phyloP scores from a whole-genome alignment of 2,888 invertebrate genomes.

The Heliconius hortense region DNA sequence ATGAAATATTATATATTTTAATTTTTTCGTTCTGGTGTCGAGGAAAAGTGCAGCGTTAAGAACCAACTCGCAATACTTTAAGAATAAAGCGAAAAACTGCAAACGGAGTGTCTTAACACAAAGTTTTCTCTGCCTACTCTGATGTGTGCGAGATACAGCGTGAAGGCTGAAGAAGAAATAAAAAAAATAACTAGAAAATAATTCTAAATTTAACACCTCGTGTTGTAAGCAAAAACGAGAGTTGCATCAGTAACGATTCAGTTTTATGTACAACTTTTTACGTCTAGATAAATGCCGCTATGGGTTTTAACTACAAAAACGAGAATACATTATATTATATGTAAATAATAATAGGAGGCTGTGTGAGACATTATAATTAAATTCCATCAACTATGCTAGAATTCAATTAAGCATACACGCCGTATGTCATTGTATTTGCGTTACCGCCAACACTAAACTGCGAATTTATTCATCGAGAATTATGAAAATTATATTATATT shows the following conservation, averaged over 20 bases:
- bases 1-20: no score
- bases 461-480: slow-evolving; percentile 20
- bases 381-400: slow-evolving; percentile 36
- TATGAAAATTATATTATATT: neutral
- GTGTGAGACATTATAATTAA: slow-evolving; percentile 38
- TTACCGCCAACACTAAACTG: slow-evolving; percentile 23
- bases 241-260: neutral
- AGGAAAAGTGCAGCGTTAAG: no score
- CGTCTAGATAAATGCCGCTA: neutral
- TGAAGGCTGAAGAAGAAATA: no score
- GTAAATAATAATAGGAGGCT: slow-evolving; percentile 30
- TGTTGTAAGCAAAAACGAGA: no score
- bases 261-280: neutral
- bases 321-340: neutral
- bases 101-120: no score
- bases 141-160: no score
- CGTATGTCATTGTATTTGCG: slow-evolving; percentile 35
- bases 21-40: no score
- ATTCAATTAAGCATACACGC: slow-evolving; percentile 36
- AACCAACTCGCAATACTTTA: no score
- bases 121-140: no score
- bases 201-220: neutral
- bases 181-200: no score
- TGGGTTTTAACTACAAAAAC: neutral
- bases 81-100: no score